Percentiles rank a stretch among this genome's conserved stretches.
phyloP scores from a whole-genome alignment of 1,140 invertebrate species.

The Magallana gigas region DNA sequence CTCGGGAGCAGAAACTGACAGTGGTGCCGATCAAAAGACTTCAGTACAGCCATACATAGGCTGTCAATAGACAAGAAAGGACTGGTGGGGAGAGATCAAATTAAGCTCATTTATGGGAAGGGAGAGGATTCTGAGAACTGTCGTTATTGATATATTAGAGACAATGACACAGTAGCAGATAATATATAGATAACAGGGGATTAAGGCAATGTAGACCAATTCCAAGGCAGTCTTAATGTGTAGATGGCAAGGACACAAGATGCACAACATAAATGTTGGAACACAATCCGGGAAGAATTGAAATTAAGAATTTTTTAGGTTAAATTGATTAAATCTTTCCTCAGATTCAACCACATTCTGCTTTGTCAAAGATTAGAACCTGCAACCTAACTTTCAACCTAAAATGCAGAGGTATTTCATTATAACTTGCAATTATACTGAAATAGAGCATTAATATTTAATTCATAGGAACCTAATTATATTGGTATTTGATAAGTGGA shows the following conservation, averaged over 20 bases:
- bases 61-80: neutral
- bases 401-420: too few relatives aligned
- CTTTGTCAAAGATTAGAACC: too few relatives aligned
- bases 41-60: neutral
- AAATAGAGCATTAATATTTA: too few relatives aligned
- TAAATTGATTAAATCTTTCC: too few relatives aligned
- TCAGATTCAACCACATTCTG: too few relatives aligned
- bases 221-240: neutral
- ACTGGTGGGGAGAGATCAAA: neutral
- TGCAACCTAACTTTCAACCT: too few relatives aligned
- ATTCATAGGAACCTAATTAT: too few relatives aligned
- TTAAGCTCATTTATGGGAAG: neutral
- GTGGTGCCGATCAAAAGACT: neutral
- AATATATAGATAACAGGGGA: neutral
- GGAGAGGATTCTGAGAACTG: neutral
- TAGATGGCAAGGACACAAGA: neutral
- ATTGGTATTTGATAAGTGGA: too few relatives aligned
- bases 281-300: too few relatives aligned
- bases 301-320: too few relatives aligned
- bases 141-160: neutral
- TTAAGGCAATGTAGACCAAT: neutral
- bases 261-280: too few relatives aligned
- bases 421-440: too few relatives aligned
- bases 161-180: neutral
- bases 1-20: constrained; percentile 6